Conservation (phyloP, 2,113 vertebrate species). For the Salminus brasiliensis region DNA sequence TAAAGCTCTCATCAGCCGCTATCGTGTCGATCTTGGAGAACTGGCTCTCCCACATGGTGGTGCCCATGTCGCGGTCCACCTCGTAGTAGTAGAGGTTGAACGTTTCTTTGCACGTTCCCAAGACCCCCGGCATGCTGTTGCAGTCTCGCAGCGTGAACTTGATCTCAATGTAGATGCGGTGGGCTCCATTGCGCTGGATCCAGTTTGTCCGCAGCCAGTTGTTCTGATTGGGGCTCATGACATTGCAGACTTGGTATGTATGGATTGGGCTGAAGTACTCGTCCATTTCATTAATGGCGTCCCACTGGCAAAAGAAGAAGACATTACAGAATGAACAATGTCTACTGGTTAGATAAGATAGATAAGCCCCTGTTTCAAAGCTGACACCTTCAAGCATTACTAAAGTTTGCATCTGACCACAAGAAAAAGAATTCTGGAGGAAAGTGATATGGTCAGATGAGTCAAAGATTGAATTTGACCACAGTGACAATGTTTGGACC, state of each 20-base stretch:
- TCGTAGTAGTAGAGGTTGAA: conserved; percentile 97
- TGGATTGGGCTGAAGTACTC: conserved; percentile 95
- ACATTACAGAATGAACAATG: neutral
- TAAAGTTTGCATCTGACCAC: too few relatives aligned
- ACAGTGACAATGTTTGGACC: too few relatives aligned
- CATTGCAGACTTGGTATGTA: conserved; percentile 97
- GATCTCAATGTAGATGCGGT: conserved; percentile 91
- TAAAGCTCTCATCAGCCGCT: conserved; percentile 96
- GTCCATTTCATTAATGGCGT: conserved; percentile 97
- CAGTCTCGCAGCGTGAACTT: conserved; percentile 95
- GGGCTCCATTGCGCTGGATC: conserved; percentile 87
- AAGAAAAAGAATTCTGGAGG: too few relatives aligned
- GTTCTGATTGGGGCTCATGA: conserved; percentile 97
- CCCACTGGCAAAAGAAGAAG: conserved; percentile 81
- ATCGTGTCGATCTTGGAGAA: conserved; percentile 97
- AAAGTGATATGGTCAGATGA: too few relatives aligned
- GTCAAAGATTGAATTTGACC: too few relatives aligned
- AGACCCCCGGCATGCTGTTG: conserved; percentile 95
- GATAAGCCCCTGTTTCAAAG: too few relatives aligned
- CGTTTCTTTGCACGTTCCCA: conserved; percentile 97
- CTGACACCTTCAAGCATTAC: too few relatives aligned
- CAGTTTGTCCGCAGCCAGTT: conserved; percentile 95
- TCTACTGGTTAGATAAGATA: too few relatives aligned
- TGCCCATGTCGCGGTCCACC: conserved; percentile 87
- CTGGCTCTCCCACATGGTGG: conserved; percentile 86